Evolutionary conservation across 2,888 invertebrate species (phyloP).

Genomic region (Melipona beecheii): DNA sequence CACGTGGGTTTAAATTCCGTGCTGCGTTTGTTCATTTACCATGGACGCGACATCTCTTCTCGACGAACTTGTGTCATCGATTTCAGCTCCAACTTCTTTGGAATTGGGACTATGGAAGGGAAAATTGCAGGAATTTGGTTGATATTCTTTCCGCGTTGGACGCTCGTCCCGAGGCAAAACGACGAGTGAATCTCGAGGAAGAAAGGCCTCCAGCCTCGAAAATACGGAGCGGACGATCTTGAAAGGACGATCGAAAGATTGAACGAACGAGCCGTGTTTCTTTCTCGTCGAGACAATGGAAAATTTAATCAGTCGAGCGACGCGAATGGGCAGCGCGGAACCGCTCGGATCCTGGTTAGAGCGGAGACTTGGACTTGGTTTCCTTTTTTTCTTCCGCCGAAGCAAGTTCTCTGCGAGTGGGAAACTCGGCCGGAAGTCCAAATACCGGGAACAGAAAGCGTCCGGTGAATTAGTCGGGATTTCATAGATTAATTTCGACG

Average conservation of each 20-base stretch:
- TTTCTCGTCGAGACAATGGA: slow-evolving; percentile 46
- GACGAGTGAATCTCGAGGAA: background rate
- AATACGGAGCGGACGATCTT: background rate
- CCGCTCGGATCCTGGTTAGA: slow-evolving; percentile 3
- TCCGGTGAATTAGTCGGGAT: slow-evolving; percentile 22
- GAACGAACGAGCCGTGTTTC: background rate
- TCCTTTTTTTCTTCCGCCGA: background rate
- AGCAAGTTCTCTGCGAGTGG: slow-evolving; percentile 15
- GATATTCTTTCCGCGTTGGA: too few species aligned
- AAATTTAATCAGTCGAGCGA: slow-evolving; percentile 64
- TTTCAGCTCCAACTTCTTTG: too few species aligned
- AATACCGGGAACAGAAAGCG: slow-evolving; percentile 10
- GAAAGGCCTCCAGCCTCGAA: too few species aligned
- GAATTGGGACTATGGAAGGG: too few species aligned
- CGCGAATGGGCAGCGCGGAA: slow-evolving; percentile 7
- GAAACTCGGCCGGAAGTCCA: slow-evolving; percentile 28
- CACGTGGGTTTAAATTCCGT: too few species aligned
- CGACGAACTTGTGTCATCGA: too few species aligned
- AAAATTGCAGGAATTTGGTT: too few species aligned
- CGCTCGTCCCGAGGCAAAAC: background rate
- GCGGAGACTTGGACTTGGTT: slow-evolving; percentile 12
- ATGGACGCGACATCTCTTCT: too few species aligned
- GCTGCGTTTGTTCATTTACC: too few species aligned
- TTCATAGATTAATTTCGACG: slow-evolving; percentile 34
- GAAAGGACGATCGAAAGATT: background rate